These are phyloP conservation scores for Congeria kusceri DNA, from an alignment of 2,888 invertebrate species.

Conservation along the genomic window DNA sequence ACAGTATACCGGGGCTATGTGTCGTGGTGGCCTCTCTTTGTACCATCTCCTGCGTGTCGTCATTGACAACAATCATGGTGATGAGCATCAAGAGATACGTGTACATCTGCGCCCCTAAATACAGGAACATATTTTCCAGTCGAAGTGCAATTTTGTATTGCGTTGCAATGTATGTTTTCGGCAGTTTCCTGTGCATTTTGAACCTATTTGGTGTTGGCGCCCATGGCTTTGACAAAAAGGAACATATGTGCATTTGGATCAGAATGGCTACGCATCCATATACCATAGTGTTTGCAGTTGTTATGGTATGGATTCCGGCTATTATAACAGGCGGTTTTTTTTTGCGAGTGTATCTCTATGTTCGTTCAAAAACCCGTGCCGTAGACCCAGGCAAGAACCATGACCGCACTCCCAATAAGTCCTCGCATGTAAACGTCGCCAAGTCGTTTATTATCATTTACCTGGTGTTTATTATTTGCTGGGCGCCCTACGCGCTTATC, in stretches of 20 bases:
- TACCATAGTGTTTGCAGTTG: slow-evolving; percentile 72
- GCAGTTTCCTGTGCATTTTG: slow-evolving; percentile 63
- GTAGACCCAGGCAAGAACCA: too few relatives aligned
- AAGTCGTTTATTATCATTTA: too few relatives aligned
- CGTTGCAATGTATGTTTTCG: slow-evolving; percentile 61
- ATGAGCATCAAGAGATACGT: slow-evolving; percentile 77
- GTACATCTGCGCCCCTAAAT: slow-evolving; percentile 69
- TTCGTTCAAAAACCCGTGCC: too few relatives aligned
- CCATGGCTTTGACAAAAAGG: slow-evolving; percentile 72
- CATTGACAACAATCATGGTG: slow-evolving; percentile 72
- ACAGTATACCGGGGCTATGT: slow-evolving; percentile 68
- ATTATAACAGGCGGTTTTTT: slow-evolving; percentile 47
- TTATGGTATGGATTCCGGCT: slow-evolving; percentile 71
- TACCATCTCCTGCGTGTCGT: slow-evolving; percentile 75
- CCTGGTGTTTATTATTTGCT: too few relatives aligned
- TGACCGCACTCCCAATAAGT: neutral
- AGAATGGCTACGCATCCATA: slow-evolving; percentile 71
- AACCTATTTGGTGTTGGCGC: slow-evolving; percentile 69
- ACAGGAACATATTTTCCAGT: slow-evolving; percentile 65
- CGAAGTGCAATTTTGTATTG: slow-evolving; percentile 66
- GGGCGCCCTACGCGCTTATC: too few relatives aligned
- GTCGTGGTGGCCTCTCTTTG: slow-evolving; percentile 71
- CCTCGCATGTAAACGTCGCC: too few relatives aligned
- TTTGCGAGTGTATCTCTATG: too few relatives aligned
- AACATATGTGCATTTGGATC: slow-evolving; percentile 76